These are phyloP conservation scores for Trachymyrmex septentrionalis DNA, from an alignment of 1,140 invertebrate genomes.

Conservation along the genomic window DNA sequence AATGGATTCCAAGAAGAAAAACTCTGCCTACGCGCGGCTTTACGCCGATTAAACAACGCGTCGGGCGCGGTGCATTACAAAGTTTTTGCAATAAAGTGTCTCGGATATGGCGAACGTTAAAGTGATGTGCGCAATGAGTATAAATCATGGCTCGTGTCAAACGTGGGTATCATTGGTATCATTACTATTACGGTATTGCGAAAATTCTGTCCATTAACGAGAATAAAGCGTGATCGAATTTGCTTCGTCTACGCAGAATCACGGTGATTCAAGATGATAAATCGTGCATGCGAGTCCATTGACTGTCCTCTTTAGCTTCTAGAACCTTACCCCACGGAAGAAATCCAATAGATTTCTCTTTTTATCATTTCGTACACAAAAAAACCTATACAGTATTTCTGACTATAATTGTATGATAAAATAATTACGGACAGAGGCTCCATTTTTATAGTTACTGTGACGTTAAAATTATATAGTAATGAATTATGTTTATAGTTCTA, in stretches of 20 bases:
- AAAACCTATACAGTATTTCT: background rate
- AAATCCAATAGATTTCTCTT: background rate
- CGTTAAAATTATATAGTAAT: too few species aligned
- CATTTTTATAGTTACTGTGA: too few species aligned
- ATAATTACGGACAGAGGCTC: too few species aligned
- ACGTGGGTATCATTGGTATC: slow-evolving; percentile 1
- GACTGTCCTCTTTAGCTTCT: slow-evolving; percentile 7
- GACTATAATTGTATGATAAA: too few species aligned
- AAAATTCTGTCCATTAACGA: slow-evolving; percentile 27
- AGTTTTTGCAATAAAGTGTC: slow-evolving; percentile 48
- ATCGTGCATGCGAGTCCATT: slow-evolving; percentile 14
- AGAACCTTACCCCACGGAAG: background rate
- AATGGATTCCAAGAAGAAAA: slow-evolving; percentile 66
- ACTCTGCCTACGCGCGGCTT: slow-evolving; percentile 27
- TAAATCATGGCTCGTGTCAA: slow-evolving; percentile 42
- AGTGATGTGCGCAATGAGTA: slow-evolving; percentile 14
- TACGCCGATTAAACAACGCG: slow-evolving; percentile 39
- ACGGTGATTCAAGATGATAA: slow-evolving; percentile 27
- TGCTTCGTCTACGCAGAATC: slow-evolving; percentile 43
- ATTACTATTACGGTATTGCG: slow-evolving; percentile 10
- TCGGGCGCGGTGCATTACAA: background rate
- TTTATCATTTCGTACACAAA: background rate
- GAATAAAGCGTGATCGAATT: slow-evolving; percentile 5
- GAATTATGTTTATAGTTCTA: too few species aligned
- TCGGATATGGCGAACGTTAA: slow-evolving; percentile 6